Evolutionary conservation across 2,888 invertebrate species (phyloP), one percentile per base, ranked within the genome.

Genomic region (Orthosia incerta): DNA sequence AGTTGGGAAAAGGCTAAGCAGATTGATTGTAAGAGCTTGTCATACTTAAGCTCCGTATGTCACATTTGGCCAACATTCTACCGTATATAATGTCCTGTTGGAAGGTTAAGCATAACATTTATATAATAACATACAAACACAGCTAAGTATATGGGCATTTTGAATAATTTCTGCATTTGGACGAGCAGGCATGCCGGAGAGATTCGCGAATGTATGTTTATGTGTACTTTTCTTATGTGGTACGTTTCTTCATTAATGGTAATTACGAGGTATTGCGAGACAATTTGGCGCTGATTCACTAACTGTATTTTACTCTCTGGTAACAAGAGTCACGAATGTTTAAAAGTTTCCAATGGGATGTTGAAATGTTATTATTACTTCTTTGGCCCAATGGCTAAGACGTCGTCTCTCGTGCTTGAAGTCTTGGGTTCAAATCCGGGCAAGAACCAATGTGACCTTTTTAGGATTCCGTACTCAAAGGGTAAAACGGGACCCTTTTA

Each of bases 161-260:
- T 67, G 84, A 69, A 84, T 83, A 84, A 74, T 84, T 81, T 71
- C 51, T 71, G 78, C 82, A 55, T 82, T 84, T 64, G 56, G 59
- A 61, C 71, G 76, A 65, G 70, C 3, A 48, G 55, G 61, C 45
- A 76, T 61, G 77, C 16, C 0, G 71, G 82, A 65, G 82, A 83
- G 84, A 83, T 84, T 84, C 60, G 74, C 84, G 16, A 69, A 18
- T 55, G 15, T 46, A 57, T 39, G 23, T 59, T 46, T 63, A 23
- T n/a, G 9, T 55, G 31, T 74, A 45, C 48, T 51, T 26, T 67
- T 31, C 39, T 23, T 31, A 15, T 16, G 31, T 46, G 12, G 26
- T 50, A 20, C 16, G 55, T 56, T 62, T 74, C 46, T 69, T 79
- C 39, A 60, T 69, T 26, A 31, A 65, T 70, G 76, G 16, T 75